Evolutionary conservation across 2,797 vertebrate species (phyloP).

Genomic region (Scyliorhinus canicula): DNA sequence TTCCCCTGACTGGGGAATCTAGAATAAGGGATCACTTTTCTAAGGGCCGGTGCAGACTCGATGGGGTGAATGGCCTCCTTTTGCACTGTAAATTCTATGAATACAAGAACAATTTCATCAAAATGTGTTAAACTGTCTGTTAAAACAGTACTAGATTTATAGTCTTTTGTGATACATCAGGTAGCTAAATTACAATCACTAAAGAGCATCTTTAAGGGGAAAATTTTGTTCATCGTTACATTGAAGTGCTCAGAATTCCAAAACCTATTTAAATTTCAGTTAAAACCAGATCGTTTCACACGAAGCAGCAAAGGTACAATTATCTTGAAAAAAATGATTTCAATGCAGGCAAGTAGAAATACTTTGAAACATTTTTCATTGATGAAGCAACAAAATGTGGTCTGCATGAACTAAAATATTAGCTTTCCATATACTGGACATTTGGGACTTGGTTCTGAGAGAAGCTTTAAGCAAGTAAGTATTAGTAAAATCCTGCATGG

Average conservation of each 20-base stretch:
- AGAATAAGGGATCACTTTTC: too few species aligned
- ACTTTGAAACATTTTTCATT: background rate
- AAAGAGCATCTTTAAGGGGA: background rate
- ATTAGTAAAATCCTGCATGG: background rate
- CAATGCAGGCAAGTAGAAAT: background rate
- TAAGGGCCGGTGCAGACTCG: too few species aligned
- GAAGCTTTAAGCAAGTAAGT: background rate
- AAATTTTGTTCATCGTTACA: background rate
- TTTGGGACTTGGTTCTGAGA: background rate
- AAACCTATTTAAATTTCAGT: background rate
- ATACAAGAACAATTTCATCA: background rate
- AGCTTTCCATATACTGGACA: background rate
- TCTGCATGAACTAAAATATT: background rate
- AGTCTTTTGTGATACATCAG: background rate
- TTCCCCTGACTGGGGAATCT: background rate
- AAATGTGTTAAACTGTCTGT: background rate
- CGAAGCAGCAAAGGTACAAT: background rate
- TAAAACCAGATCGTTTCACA: background rate
- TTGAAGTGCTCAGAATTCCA: background rate
- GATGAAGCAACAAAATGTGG: background rate
- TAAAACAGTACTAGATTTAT: background rate
- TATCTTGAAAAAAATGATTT: background rate
- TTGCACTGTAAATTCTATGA: too few species aligned
- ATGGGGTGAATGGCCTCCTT: too few species aligned
- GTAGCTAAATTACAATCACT: background rate